phyloP scores from a whole-genome alignment of 2,113 vertebrate species.

The Xenus cinereus region DNA sequence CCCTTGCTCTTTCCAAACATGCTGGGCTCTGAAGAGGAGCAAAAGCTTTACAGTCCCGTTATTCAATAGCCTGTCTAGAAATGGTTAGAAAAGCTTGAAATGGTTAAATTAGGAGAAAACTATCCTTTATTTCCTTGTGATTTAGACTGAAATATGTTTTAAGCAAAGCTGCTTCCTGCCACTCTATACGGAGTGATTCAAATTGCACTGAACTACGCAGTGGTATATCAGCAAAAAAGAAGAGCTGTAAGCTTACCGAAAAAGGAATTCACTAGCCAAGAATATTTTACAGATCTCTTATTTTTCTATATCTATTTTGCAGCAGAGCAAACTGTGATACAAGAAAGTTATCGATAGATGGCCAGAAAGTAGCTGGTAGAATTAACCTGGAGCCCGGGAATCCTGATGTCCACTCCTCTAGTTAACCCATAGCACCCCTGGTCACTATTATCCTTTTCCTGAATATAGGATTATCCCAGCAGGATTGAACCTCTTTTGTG shows the following conservation, averaged over 20 bases:
- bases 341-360: not conserved
- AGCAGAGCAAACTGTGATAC: not conserved
- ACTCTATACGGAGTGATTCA: not conserved
- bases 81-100: not conserved
- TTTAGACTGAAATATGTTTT: not conserved
- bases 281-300: not conserved
- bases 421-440: not conserved
- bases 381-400: not conserved
- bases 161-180: not conserved
- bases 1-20: not conserved
- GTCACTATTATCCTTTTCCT: not conserved
- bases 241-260: not conserved
- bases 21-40: not conserved
- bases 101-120: not conserved
- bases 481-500: not conserved
- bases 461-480: not conserved
- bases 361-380: not conserved
- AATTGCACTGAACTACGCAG: not conserved
- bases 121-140: not conserved
- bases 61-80: not conserved
- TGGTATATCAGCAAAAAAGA: not conserved
- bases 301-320: constrained; percentile 13
- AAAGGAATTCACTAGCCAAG: not conserved
- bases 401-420: not conserved
- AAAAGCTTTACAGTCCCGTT: not conserved